These are phyloP conservation scores for Gastracanthus pulcherrimus DNA, from an alignment of 2,888 invertebrate genomes.

Conservation along the genomic window DNA sequence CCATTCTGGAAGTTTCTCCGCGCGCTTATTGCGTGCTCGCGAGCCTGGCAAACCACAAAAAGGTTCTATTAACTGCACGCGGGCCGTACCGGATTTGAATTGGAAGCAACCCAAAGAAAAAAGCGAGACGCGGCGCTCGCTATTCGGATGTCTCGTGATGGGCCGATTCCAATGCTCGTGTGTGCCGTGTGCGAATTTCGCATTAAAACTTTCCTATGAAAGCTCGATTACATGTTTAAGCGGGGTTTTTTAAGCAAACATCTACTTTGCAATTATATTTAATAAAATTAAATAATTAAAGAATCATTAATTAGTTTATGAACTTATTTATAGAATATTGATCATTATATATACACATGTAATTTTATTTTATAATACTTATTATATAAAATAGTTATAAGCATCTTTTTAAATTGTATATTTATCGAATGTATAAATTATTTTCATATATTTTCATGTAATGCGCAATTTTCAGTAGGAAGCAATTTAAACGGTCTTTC, in stretches of 20 bases:
- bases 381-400: neutral
- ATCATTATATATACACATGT: no score
- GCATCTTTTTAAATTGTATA: no score
- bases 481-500: no score
- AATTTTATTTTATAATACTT: neutral
- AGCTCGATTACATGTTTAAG: neutral
- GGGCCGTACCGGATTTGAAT: constrained; percentile 39
- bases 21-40: constrained; percentile 40
- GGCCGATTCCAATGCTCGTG: neutral
- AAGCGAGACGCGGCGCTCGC: constrained; percentile 23
- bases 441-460: no score
- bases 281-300: neutral
- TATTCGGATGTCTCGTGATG: neutral
- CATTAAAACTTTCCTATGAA: neutral
- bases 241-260: no score
- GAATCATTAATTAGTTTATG: no score
- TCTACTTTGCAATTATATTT: neutral
- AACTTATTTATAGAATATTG: no score
- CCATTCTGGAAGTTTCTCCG: constrained; percentile 31
- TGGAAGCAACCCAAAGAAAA: constrained; percentile 26
- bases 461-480: no score
- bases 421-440: no score
- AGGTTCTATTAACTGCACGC: constrained; percentile 48
- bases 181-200: neutral
- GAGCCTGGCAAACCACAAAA: constrained; percentile 30